phyloP scores from a whole-genome alignment of 2,113 vertebrate genomes.

The Mugil cephalus region DNA sequence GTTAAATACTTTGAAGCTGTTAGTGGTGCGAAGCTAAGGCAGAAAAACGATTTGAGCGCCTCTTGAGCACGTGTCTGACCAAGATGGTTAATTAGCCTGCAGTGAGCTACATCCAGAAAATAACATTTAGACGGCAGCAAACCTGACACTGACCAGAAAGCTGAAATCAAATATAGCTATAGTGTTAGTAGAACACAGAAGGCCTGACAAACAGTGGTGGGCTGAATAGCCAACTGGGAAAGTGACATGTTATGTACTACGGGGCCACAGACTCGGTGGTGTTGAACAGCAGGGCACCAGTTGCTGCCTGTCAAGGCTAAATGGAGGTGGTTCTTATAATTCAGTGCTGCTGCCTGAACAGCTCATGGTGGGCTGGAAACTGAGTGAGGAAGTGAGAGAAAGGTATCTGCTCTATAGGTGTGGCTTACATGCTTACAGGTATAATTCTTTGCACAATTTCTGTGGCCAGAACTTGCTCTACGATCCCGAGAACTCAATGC shows the following conservation, averaged over 20 bases:
- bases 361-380: neutral
- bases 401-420: neutral
- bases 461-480: too few relatives aligned
- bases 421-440: neutral
- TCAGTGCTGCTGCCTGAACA: slow-evolving; percentile 20
- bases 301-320: slow-evolving; percentile 32
- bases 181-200: slow-evolving; percentile 4
- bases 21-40: too few relatives aligned
- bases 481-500: too few relatives aligned
- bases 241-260: slow-evolving; percentile 15
- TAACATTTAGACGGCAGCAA: neutral
- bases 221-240: slow-evolving; percentile 36
- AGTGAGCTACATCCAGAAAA: neutral
- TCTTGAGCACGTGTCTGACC: neutral
- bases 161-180: slow-evolving; percentile 17
- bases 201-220: slow-evolving; percentile 1
- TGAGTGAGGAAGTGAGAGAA: neutral
- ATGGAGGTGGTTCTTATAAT: slow-evolving; percentile 50
- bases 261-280: slow-evolving; percentile 2
- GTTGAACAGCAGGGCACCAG: slow-evolving; percentile 25
- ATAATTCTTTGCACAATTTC: too few relatives aligned
- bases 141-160: neutral
- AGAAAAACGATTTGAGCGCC: slow-evolving; percentile 3
- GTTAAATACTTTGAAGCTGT: neutral
- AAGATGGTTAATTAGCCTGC: neutral